These are phyloP conservation scores for Diarsia brunnea DNA, from an alignment of 2,888 invertebrate species.

Conservation along the genomic window DNA sequence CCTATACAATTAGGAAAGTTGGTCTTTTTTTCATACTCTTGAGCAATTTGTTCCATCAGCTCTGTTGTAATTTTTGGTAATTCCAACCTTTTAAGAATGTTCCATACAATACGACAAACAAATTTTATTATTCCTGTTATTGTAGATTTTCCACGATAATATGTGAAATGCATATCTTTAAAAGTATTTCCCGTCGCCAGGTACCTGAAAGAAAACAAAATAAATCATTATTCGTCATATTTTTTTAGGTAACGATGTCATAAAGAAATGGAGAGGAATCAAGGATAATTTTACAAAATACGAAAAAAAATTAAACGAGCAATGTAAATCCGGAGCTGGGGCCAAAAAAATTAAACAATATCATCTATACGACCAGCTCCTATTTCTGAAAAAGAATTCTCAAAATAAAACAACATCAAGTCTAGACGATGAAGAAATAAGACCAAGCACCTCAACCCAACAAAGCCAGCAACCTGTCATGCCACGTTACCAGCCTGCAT, in stretches of 20 bases:
- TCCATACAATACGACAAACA: constrained; percentile 30
- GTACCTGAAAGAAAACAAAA: constrained; percentile 35
- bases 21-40: no score
- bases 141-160: constrained; percentile 40
- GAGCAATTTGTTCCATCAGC: constrained; percentile 28
- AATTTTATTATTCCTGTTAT: constrained; percentile 22
- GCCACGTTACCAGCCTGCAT: constrained; percentile 35
- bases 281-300: constrained; percentile 40
- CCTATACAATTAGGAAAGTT: constrained; percentile 34
- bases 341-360: constrained; percentile 31
- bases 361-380: constrained; percentile 28
- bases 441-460: constrained; percentile 42
- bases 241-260: constrained; percentile 33
- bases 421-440: constrained; percentile 40
- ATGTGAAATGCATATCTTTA: constrained; percentile 35
- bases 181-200: constrained; percentile 37
- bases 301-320: constrained; percentile 31
- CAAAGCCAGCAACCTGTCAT: constrained; percentile 41
- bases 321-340: constrained; percentile 30
- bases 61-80: constrained; percentile 16
- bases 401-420: constrained; percentile 43
- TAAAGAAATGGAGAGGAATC: constrained; percentile 33
- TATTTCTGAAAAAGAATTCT: constrained; percentile 35
- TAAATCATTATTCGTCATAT: constrained; percentile 31
- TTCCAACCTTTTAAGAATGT: constrained; percentile 28